Evolutionary conservation across 1,140 invertebrate genomes (phyloP).

Genomic region (Sitophilus oryzae): DNA sequence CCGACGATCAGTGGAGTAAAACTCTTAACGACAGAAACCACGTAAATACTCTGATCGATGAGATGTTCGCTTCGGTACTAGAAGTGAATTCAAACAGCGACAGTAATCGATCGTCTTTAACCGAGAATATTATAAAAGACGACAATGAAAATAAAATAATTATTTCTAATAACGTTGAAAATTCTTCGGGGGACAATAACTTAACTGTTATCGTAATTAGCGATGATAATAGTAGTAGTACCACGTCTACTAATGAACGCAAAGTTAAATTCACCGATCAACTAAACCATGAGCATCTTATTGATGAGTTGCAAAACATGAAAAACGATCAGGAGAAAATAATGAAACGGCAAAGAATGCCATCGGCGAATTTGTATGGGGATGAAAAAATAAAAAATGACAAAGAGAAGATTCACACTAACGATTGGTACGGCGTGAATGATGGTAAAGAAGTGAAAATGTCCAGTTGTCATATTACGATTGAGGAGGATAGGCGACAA

Average conservation of each 20-base stretch:
- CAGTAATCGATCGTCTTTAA: slow-evolving; percentile 9
- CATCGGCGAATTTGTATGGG: slow-evolving; percentile 28
- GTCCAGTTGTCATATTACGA: slow-evolving; percentile 46
- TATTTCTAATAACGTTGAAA: slow-evolving; percentile 9
- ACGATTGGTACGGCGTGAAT: slow-evolving; percentile 46
- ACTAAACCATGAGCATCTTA: slow-evolving; percentile 54
- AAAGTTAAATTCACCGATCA: slow-evolving; percentile 47
- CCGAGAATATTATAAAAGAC: slow-evolving; percentile 12
- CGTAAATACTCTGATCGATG: slow-evolving; percentile 41
- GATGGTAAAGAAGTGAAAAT: slow-evolving; percentile 43
- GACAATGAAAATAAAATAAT: slow-evolving; percentile 9
- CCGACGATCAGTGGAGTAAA: slow-evolving; percentile 25
- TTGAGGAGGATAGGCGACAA: slow-evolving; percentile 34
- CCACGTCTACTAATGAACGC: slow-evolving; percentile 40
- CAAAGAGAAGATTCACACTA: slow-evolving; percentile 43
- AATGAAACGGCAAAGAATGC: slow-evolving; percentile 39
- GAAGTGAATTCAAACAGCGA: slow-evolving; percentile 25
- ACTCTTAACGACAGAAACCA: slow-evolving; percentile 37
- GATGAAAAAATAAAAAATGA: slow-evolving; percentile 24
- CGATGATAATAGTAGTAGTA: slow-evolving; percentile 18
- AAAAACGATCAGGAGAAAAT: slow-evolving; percentile 44
- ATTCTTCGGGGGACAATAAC: slow-evolving; percentile 7
- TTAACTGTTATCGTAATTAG: slow-evolving; percentile 33
- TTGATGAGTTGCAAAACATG: slow-evolving; percentile 53
- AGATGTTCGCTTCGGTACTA: slow-evolving; percentile 41